Conservation (phyloP, 1,140 invertebrate species). For the Diabrotica virgifera region DNA sequence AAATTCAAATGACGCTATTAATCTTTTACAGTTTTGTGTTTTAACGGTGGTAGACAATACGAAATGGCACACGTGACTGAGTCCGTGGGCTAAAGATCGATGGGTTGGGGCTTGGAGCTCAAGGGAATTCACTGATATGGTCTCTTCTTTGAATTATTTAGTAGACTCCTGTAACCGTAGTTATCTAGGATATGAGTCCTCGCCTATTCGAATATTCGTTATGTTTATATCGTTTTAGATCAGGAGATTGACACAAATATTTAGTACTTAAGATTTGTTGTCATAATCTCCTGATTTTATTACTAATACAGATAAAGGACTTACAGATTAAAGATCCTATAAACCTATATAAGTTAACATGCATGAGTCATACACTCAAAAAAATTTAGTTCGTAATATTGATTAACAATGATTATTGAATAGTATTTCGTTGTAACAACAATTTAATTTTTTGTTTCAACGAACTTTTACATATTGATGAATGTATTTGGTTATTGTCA, state of each 20-base stretch:
- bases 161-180: constrained; percentile 32
- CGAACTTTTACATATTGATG: no score
- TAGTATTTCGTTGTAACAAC: no score
- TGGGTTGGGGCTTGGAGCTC: constrained; percentile 13
- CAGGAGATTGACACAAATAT: background rate
- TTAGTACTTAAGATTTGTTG: no score
- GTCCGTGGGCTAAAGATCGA: constrained; percentile 22
- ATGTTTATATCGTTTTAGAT: constrained; percentile 34
- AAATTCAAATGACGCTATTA: constrained; percentile 42
- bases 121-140: constrained; percentile 40
- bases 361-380: no score
- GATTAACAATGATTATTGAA: no score
- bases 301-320: no score
- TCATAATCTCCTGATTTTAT: no score
- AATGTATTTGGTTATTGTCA: no score
- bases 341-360: no score
- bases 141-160: constrained; percentile 44
- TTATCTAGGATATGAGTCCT: constrained; percentile 13
- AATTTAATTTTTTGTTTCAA: no score
- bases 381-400: no score
- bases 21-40: constrained; percentile 40
- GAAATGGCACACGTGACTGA: constrained; percentile 33
- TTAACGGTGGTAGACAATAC: constrained; percentile 38
- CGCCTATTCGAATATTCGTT: constrained; percentile 33
- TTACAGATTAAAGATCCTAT: no score